phyloP scores from a whole-genome alignment of 2,797 vertebrate genomes.

The Anguilla anguilla region DNA sequence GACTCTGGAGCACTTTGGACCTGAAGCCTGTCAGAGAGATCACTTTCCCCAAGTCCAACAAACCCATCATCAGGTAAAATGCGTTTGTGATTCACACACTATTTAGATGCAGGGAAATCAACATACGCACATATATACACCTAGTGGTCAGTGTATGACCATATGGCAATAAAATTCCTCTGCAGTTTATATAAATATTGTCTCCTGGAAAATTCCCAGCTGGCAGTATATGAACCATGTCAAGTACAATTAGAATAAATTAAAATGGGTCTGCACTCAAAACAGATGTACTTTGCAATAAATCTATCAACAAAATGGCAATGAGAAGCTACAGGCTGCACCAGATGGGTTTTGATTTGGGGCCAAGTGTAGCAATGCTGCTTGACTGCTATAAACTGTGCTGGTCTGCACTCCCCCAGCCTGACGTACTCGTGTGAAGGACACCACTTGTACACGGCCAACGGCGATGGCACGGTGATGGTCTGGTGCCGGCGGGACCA shows the following conservation, averaged over 20 bases:
- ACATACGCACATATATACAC: neutral
- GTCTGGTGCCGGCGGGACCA: slow-evolving; percentile 98
- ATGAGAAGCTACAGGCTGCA: neutral
- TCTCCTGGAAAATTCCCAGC: neutral
- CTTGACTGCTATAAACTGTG: neutral
- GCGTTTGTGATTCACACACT: neutral
- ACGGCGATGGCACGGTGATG: slow-evolving; percentile 93
- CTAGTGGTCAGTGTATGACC: neutral
- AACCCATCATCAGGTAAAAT: slow-evolving; percentile 90
- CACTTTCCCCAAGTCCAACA: slow-evolving; percentile 94
- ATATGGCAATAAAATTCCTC: neutral
- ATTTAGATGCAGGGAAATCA: neutral
- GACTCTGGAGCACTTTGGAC: slow-evolving; percentile 98
- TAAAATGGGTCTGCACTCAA: neutral
- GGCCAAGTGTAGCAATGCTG: neutral
- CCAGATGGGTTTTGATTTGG: neutral
- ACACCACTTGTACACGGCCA: slow-evolving; percentile 95
- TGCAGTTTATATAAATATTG: neutral
- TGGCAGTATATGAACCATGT: slow-evolving; percentile 5
- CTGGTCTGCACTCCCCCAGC: slow-evolving; percentile 67
- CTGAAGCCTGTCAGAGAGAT: slow-evolving; percentile 97
- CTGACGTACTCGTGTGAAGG: slow-evolving; percentile 96
- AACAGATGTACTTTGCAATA: neutral
- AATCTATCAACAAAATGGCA: neutral
- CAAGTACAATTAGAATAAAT: slow-evolving; percentile 8